These are phyloP conservation scores for Furnarius figulus DNA, from an alignment of 2,113 vertebrate genomes.

Conservation along the genomic window DNA sequence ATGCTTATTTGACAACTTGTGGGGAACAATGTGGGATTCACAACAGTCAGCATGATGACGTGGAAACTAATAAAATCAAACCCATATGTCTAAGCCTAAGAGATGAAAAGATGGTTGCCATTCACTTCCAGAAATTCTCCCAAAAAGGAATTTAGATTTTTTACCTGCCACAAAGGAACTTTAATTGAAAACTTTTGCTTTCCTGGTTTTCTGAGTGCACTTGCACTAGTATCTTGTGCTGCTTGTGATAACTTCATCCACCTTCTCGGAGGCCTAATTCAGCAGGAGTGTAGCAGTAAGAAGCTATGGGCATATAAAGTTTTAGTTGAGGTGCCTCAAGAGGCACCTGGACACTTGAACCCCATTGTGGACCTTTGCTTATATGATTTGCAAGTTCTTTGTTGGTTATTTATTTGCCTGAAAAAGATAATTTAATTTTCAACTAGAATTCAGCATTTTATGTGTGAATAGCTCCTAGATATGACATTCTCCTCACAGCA, in stretches of 20 bases:
- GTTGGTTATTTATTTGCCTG: background rate
- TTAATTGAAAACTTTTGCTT: background rate
- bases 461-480: background rate
- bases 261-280: background rate
- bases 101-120: background rate
- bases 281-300: background rate
- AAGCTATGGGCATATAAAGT: background rate
- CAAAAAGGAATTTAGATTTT: background rate
- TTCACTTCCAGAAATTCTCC: background rate
- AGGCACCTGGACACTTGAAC: background rate
- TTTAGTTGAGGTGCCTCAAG: background rate
- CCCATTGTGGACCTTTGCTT: background rate
- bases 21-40: background rate
- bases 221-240: background rate
- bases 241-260: background rate
- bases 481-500: background rate
- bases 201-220: background rate
- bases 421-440: background rate
- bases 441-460: accelerated
- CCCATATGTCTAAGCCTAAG: background rate
- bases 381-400: background rate
- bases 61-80: background rate
- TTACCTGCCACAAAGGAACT: background rate
- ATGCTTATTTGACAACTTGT: background rate
- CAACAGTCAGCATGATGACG: background rate